Evolutionary conservation across 2,113 vertebrate species (phyloP).

Genomic region (Ceuthmochares aereus): DNA sequence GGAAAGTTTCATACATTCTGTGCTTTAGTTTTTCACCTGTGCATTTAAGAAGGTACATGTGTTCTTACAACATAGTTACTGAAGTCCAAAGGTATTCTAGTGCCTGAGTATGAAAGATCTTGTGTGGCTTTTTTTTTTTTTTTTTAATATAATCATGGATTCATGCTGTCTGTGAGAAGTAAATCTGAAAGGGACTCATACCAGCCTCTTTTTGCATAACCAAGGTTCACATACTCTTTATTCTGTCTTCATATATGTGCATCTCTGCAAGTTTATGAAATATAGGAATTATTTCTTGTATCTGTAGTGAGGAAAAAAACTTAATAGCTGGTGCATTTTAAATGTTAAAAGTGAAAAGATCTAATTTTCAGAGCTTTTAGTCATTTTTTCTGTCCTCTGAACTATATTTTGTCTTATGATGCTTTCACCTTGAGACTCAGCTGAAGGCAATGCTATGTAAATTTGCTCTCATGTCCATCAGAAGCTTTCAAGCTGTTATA

Average conservation of each 20-base stretch:
- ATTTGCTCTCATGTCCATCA: not conserved
- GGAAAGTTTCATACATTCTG: fast-evolving
- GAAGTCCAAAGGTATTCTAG: not conserved
- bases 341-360: not conserved
- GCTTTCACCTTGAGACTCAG: not conserved
- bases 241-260: not conserved
- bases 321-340: not conserved
- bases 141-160: not conserved
- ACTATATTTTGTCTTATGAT: not conserved
- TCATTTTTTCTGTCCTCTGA: not conserved
- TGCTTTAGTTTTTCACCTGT: not conserved
- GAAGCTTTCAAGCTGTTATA: not conserved
- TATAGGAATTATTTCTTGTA: not conserved
- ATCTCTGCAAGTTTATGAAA: not conserved
- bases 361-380: not conserved
- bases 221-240: not conserved
- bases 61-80: not conserved
- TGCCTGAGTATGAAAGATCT: not conserved
- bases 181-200: not conserved
- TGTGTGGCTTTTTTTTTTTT: not conserved
- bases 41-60: not conserved
- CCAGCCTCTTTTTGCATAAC: not conserved
- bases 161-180: not conserved
- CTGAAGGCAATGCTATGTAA: not conserved
- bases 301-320: not conserved